phyloP scores from a whole-genome alignment of 1,140 invertebrate genomes.

The Drosophila melanica region DNA sequence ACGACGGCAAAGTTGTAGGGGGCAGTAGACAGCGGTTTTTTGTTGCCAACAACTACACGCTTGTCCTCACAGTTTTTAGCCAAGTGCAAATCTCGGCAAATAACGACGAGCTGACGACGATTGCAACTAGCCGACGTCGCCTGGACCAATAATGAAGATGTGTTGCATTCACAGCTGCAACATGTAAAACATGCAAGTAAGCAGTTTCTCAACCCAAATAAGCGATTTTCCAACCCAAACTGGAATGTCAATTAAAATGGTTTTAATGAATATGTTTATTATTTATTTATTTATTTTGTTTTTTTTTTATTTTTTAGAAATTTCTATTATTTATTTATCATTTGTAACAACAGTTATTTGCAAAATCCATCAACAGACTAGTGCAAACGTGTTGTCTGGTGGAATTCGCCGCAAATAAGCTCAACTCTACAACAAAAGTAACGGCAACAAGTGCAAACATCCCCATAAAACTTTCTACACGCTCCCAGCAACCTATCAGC shows the following conservation, averaged over 20 bases:
- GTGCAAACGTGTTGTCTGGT: conserved; percentile 66
- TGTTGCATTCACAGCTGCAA: conserved; percentile 35
- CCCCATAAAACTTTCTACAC: conserved; percentile 32
- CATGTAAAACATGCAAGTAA: conserved; percentile 10
- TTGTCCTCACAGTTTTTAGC: conserved; percentile 47
- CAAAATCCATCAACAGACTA: background rate
- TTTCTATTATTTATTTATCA: background rate
- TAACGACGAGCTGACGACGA: conserved; percentile 41
- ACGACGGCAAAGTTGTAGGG: conserved; percentile 45
- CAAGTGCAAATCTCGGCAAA: conserved; percentile 57
- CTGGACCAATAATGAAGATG: conserved; percentile 45
- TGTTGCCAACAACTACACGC: conserved; percentile 47
- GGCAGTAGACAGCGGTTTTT: conserved; percentile 29
- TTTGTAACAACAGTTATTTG: conserved; percentile 8
- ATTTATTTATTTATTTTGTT: background rate
- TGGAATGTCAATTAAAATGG: background rate
- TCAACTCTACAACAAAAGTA: conserved; percentile 20
- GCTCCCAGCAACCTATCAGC: conserved; percentile 48
- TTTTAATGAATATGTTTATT: background rate
- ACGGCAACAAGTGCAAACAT: conserved; percentile 71
- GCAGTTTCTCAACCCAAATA: background rate
- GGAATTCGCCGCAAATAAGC: conserved; percentile 64
- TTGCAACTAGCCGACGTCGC: conserved; percentile 32
- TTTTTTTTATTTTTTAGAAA: background rate
- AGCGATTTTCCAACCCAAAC: background rate